These are phyloP conservation scores for Octopus bimaculoides DNA, from an alignment of 1,140 invertebrate genomes.

Conservation along the genomic window DNA sequence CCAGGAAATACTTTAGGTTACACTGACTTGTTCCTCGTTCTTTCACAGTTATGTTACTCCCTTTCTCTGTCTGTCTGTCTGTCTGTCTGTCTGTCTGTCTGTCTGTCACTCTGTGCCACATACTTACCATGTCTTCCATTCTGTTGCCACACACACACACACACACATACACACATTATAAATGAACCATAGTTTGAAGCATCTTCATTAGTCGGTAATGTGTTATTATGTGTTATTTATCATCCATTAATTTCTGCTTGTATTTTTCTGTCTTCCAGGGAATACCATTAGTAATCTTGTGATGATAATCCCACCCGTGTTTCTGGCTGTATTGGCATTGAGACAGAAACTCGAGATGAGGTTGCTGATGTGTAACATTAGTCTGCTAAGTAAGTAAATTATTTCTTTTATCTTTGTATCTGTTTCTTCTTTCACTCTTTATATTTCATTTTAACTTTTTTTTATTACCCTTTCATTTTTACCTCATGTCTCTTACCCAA, in stretches of 20 bases:
- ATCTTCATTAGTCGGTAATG: too few relatives aligned
- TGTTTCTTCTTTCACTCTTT: not conserved
- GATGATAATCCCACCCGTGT: constrained; percentile 58
- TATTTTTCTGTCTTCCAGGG: constrained; percentile 41
- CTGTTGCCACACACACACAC: too few relatives aligned
- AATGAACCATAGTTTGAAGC: too few relatives aligned
- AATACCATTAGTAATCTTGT: constrained; percentile 59
- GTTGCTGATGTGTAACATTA: constrained; percentile 49
- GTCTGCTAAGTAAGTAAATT: constrained; percentile 48
- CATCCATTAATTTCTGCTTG: not conserved
- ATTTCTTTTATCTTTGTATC: not conserved
- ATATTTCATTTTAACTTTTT: not conserved
- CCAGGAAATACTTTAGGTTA: too few relatives aligned
- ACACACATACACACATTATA: too few relatives aligned
- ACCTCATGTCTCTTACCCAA: not conserved
- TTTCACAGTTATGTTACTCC: too few relatives aligned
- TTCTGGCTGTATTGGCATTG: constrained; percentile 43
- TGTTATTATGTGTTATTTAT: not conserved
- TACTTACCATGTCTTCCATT: too few relatives aligned
- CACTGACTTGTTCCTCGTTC: too few relatives aligned
- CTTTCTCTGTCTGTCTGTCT: too few relatives aligned
- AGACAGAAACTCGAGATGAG: constrained; percentile 44
- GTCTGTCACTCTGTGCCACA: too few relatives aligned
- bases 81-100: too few relatives aligned
- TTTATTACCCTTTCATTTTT: not conserved